A percentile compares a stretch with the other conserved stretches of the same genome.
These are phyloP conservation scores for Crenuchus spilurus DNA, from an alignment of 2,797 vertebrate species.

Conservation along the genomic window DNA sequence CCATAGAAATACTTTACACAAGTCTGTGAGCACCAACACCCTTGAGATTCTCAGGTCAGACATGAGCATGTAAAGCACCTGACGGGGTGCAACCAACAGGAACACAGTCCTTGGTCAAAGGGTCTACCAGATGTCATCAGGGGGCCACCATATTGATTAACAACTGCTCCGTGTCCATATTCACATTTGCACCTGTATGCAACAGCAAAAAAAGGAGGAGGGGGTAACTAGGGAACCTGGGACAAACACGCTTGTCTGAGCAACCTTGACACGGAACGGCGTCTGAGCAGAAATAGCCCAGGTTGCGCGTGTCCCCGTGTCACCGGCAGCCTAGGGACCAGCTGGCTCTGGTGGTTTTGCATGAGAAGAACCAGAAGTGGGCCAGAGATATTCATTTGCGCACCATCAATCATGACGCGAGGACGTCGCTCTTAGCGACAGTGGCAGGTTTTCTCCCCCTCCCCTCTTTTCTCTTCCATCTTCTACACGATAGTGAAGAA, in stretches of 20 bases:
- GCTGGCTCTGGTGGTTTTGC: conserved; percentile 52
- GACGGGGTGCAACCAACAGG: conserved; percentile 50
- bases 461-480: neutral
- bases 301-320: conserved; percentile 40
- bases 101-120: conserved; percentile 46
- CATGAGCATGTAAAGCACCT: conserved; percentile 28
- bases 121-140: conserved; percentile 49
- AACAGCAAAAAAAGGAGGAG: conserved; percentile 25
- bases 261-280: conserved; percentile 58
- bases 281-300: conserved; percentile 52
- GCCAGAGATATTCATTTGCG: conserved; percentile 53
- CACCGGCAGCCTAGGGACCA: conserved; percentile 55
- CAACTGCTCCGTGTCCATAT: conserved; percentile 59
- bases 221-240: conserved; percentile 45
- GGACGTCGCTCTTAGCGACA: conserved; percentile 53
- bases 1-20: conserved; percentile 4
- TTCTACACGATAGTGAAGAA: conserved; percentile 35
- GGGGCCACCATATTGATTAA: conserved; percentile 55
- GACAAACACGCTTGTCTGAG: conserved; percentile 56
- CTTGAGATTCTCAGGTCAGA: conserved; percentile 33
- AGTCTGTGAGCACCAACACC: conserved; percentile 11
- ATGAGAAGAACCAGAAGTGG: conserved; percentile 57
- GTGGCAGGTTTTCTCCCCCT: conserved; percentile 28
- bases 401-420: conserved; percentile 52
- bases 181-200: conserved; percentile 43